A percentile compares a stretch with the other conserved stretches of the same genome.
Evolutionary conservation across 2,888 invertebrate genomes (phyloP).

Genomic region (Odiellus spinosus): DNA sequence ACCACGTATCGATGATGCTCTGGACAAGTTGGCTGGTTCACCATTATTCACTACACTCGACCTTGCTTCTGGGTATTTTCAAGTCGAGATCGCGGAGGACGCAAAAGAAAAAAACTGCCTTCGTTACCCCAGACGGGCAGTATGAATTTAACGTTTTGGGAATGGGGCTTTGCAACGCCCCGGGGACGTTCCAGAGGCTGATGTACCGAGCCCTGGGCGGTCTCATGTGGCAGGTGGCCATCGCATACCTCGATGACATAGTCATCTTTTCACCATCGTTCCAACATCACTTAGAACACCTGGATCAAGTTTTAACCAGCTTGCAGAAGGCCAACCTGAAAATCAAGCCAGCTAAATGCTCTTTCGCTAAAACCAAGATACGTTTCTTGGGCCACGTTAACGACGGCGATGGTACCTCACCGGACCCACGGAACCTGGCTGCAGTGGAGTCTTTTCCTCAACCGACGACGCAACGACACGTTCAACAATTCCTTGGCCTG

Average conservation of each 20-base stretch:
- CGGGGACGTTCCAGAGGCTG: conserved; percentile 20
- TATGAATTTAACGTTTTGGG: conserved; percentile 23
- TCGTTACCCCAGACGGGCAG: conserved; percentile 16
- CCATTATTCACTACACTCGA: neutral
- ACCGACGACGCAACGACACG: conserved; percentile 3
- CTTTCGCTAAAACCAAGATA: conserved; percentile 11
- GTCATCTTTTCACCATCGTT: conserved; percentile 17
- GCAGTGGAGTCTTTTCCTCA: conserved; percentile 6
- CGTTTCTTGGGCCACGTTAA: conserved; percentile 12
- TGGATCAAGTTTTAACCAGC: conserved; percentile 13
- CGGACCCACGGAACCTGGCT: conserved; percentile 3
- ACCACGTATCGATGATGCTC: too few species aligned
- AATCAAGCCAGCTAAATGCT: conserved; percentile 19
- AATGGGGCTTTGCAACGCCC: conserved; percentile 22
- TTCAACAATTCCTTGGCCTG: too few species aligned
- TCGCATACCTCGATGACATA: conserved; percentile 21
- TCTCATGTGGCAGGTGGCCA: conserved; percentile 12
- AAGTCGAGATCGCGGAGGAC: neutral
- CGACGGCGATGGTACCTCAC: conserved; percentile 3
- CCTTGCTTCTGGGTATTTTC: neutral
- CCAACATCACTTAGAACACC: conserved; percentile 12
- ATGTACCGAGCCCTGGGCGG: conserved; percentile 19
- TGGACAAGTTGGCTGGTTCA: neutral
- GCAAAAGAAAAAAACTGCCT: conserved; percentile 20
- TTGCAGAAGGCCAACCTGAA: conserved; percentile 16